Conservation (phyloP, 2,888 invertebrate genomes). For the Clunio marinus region DNA sequence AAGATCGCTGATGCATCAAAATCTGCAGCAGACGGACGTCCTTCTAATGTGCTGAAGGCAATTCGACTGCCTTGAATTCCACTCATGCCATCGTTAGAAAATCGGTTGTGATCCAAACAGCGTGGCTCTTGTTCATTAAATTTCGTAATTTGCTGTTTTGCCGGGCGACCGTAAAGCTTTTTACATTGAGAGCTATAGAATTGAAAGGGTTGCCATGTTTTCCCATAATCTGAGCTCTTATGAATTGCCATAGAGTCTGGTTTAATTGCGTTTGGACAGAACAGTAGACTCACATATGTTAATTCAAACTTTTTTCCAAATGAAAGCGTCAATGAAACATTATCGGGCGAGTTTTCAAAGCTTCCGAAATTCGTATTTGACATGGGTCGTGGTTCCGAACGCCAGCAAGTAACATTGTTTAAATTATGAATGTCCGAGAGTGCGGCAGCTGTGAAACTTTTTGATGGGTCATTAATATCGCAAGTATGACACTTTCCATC, state of each 20-base stretch:
- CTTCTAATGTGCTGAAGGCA: conserved; percentile 95
- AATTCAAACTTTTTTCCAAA: conserved; percentile 96
- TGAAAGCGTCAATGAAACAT: conserved; percentile 87
- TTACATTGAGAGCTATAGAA: conserved; percentile 94
- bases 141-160: conserved; percentile 82
- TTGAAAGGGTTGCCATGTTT: conserved; percentile 97
- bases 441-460: conserved; percentile 74
- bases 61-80: conserved; percentile 66
- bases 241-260: conserved; percentile 97
- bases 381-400: conserved; percentile 79
- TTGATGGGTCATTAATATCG: conserved; percentile 72
- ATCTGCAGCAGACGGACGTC: conserved; percentile 88
- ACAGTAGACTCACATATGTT: conserved; percentile 94
- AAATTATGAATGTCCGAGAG: conserved; percentile 97
- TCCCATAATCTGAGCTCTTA: conserved; percentile 95
- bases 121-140: conserved; percentile 97
- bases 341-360: conserved; percentile 77
- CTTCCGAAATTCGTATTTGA: conserved; percentile 57
- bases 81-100: conserved; percentile 61
- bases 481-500: conserved; percentile 69
- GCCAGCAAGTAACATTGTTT: conserved; percentile 97
- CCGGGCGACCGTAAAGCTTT: conserved; percentile 82
- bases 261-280: conserved; percentile 85
- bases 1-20: conserved; percentile 94
- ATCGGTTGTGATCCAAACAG: conserved; percentile 84